phyloP scores from a whole-genome alignment of 2,797 vertebrate species.

The Pangasius mekongensis region DNA sequence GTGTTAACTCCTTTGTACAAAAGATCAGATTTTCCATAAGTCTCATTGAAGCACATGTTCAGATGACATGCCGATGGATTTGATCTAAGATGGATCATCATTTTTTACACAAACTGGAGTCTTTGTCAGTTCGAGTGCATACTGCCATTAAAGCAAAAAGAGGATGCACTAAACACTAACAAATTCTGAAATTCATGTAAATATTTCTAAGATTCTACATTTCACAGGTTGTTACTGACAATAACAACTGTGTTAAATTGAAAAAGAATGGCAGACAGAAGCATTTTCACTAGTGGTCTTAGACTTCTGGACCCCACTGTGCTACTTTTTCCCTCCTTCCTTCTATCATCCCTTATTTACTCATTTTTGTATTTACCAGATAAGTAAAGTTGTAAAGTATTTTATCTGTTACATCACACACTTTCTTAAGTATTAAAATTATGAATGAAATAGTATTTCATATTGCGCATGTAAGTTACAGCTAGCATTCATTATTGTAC shows the following conservation, averaged over 20 bases:
- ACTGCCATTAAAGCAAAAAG: not conserved
- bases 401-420: not conserved
- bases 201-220: not conserved
- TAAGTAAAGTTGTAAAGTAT: not conserved
- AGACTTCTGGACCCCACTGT: not conserved
- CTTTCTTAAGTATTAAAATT: not conserved
- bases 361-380: not conserved
- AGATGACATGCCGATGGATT: not conserved
- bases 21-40: not conserved
- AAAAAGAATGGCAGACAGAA: no score
- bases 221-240: no score
- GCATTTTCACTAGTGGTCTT: not conserved
- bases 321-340: not conserved
- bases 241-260: no score
- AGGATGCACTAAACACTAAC: not conserved
- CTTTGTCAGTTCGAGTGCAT: not conserved
- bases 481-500: not conserved
- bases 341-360: no score
- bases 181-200: not conserved
- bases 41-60: not conserved
- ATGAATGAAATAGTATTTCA: not conserved
- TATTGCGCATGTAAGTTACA: not conserved
- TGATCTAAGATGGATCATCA: not conserved
- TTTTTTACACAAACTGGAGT: not conserved
- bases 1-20: not conserved